These are phyloP conservation scores for Haplotaxodon microlepis DNA, from an alignment of 2,113 vertebrate genomes.

Conservation along the genomic window DNA sequence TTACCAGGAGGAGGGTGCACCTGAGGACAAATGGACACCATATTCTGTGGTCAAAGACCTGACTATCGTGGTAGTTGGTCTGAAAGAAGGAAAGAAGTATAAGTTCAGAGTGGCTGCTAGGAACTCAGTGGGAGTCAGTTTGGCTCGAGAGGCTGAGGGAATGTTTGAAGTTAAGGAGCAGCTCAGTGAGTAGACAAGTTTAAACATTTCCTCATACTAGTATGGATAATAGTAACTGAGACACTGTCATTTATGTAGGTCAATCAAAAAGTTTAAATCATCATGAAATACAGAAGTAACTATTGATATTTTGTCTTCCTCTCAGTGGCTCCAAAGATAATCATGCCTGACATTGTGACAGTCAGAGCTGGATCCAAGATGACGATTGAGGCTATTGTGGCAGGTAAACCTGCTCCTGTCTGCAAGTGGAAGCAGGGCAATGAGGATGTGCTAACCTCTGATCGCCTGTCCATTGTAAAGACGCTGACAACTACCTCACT, in stretches of 20 bases:
- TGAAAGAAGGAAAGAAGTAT: slow-evolving; percentile 93
- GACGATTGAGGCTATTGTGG: slow-evolving; percentile 86
- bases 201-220: neutral
- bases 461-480: slow-evolving; percentile 86
- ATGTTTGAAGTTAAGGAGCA: slow-evolving; percentile 95
- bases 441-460: slow-evolving; percentile 83
- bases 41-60: slow-evolving; percentile 96
- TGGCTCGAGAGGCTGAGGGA: slow-evolving; percentile 88
- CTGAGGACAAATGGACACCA: slow-evolving; percentile 87
- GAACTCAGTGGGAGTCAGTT: slow-evolving; percentile 87
- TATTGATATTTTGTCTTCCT: neutral
- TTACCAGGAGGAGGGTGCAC: slow-evolving; percentile 82
- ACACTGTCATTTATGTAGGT: neutral
- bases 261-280: neutral
- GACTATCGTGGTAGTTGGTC: slow-evolving; percentile 88
- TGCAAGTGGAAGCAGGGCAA: slow-evolving; percentile 89
- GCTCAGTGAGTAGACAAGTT: slow-evolving; percentile 79
- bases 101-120: slow-evolving; percentile 94
- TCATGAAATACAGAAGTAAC: neutral
- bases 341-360: slow-evolving; percentile 86
- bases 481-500: slow-evolving; percentile 78
- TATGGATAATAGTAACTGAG: neutral
- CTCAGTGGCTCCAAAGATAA: slow-evolving; percentile 89
- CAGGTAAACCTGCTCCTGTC: slow-evolving; percentile 86
- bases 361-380: slow-evolving; percentile 91